Evolutionary conservation across 2,888 invertebrate genomes (phyloP), one percentile per base, ranked within the genome.

Genomic region (Empis stercorea): DNA sequence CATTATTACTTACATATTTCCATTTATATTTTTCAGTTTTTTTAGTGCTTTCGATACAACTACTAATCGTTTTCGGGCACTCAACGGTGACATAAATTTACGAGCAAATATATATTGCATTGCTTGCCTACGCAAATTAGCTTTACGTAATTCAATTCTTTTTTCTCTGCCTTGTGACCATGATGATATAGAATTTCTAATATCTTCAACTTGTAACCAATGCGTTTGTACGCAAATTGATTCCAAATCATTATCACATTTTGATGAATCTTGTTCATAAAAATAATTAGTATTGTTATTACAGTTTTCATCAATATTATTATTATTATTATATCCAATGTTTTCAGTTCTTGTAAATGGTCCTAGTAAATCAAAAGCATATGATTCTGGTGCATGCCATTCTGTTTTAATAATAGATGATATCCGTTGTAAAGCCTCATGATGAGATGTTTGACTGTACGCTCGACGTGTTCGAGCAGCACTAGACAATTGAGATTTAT

Each of bases 391-490:
- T 3, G 75, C 73, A 46, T 73, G 73, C 75, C 75, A 75, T 40
- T 61, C 57, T 59, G 53, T 45, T 59, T 65, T 5, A 4, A n/a
- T 3, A 17, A 30, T 15, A 17, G 11, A 10, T n/a, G 37, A 49
- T 76, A 77, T 76, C 73, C 77, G 74, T 57, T 77, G 76, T 46
- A 77, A 57, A 0, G 75, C 73, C 59, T 78, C 77, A 54, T 78
- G 76, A 23, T 74, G 64, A 10, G 73, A 51, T 38, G 52, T 53
- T 53, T 56, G 54, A 49, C 54, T 56, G 38, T 53, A 51, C 36
- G 54, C 53, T 23, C 56, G 55, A 44, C 50, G 47, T n/a, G 40
- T 46, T 44, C 45, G 32, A 15, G 44, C 23, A 13, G 17, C 16
- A 38, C 17, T 38, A 27, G 23, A 27, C 2, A 27, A 4, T 52